Conservation (phyloP, 1,140 invertebrate genomes). For the Pogonomyrmex californicus region DNA sequence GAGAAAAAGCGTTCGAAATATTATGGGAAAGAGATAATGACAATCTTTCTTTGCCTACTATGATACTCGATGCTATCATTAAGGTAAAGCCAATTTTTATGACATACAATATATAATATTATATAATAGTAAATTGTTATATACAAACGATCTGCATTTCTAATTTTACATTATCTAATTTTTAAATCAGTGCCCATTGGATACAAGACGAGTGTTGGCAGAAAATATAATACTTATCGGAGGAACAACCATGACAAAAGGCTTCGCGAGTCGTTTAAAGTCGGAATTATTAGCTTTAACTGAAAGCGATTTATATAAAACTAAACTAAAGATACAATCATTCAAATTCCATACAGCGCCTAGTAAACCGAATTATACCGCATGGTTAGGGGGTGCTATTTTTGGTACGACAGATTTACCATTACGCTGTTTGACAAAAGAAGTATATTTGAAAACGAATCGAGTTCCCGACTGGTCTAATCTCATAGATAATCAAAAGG, state of each 20-base stretch:
- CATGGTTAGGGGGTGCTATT: slow-evolving; percentile 95
- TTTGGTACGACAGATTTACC: slow-evolving; percentile 94
- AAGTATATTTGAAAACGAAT: slow-evolving; percentile 91
- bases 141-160: background rate
- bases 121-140: background rate
- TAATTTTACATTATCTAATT: slow-evolving; percentile 16
- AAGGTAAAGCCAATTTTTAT: slow-evolving; percentile 87
- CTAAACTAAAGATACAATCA: slow-evolving; percentile 89
- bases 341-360: slow-evolving; percentile 94
- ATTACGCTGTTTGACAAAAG: slow-evolving; percentile 91
- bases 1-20: slow-evolving; percentile 94
- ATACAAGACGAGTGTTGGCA: slow-evolving; percentile 91
- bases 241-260: slow-evolving; percentile 93
- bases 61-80: slow-evolving; percentile 93
- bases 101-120: background rate
- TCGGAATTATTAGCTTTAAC: slow-evolving; percentile 91
- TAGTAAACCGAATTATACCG: slow-evolving; percentile 94
- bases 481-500: slow-evolving; percentile 89
- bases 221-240: slow-evolving; percentile 95
- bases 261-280: slow-evolving; percentile 92
- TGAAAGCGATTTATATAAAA: slow-evolving; percentile 89
- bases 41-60: slow-evolving; percentile 93
- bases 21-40: slow-evolving; percentile 95
- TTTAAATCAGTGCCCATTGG: slow-evolving; percentile 90
- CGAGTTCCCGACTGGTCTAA: slow-evolving; percentile 94